These are phyloP conservation scores for Zaprionus africanus DNA, from an alignment of 1,140 invertebrate species.

Conservation along the genomic window DNA sequence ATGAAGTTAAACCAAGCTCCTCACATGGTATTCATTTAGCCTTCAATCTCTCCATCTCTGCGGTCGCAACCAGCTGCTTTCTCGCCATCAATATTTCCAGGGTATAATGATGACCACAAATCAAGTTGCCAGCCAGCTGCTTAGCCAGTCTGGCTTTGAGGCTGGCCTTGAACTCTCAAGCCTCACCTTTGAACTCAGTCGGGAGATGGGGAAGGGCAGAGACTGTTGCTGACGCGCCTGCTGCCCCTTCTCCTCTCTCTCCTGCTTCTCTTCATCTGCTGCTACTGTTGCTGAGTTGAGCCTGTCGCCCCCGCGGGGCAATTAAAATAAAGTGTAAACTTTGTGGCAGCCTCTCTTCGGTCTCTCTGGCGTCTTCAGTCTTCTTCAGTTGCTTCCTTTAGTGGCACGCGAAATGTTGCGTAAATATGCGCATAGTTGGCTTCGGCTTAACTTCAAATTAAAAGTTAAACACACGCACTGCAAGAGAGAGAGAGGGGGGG, in stretches of 20 bases:
- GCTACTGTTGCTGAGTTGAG: constrained; percentile 20
- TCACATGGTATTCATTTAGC: background rate
- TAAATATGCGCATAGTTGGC: constrained; percentile 24
- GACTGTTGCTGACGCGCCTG: background rate
- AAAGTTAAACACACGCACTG: constrained; percentile 68
- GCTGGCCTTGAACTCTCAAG: constrained; percentile 62
- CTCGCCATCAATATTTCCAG: background rate
- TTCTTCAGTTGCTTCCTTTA: background rate
- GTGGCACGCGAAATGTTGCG: background rate
- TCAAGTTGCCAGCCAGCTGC: constrained; percentile 22
- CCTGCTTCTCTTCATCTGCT: background rate
- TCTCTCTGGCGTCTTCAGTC: background rate
- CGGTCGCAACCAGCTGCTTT: background rate
- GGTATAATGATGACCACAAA: constrained; percentile 26
- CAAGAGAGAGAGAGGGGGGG: background rate
- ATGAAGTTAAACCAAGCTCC: too few species aligned
- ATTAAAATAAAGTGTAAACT: constrained; percentile 33
- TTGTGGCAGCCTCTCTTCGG: background rate
- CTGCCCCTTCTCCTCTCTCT: constrained; percentile 1
- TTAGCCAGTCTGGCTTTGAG: constrained; percentile 15
- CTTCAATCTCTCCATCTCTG: background rate
- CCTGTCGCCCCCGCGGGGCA: constrained; percentile 37
- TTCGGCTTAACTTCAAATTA: constrained; percentile 59
- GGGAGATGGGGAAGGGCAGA: too few species aligned
- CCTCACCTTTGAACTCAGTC: constrained; percentile 63